These are phyloP conservation scores for Acanthis flammea DNA, from an alignment of 2,797 vertebrate species.

Conservation along the genomic window DNA sequence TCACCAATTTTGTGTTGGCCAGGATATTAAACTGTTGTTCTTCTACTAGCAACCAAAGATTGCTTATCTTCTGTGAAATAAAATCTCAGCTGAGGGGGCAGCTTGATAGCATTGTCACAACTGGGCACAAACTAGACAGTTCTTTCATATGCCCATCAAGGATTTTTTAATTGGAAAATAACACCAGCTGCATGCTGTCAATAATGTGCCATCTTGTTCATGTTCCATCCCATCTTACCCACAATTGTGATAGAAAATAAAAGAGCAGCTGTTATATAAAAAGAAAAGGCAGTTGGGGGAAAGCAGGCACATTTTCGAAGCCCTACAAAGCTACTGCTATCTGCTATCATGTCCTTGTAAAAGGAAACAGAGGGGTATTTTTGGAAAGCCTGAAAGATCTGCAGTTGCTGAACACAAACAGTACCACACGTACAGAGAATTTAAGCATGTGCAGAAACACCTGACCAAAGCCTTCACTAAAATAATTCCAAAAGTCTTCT, in stretches of 20 bases:
- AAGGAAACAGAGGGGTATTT: background rate
- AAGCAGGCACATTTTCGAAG: background rate
- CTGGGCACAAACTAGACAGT: background rate
- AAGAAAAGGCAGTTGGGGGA: background rate
- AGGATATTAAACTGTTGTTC: background rate
- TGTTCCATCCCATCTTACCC: background rate
- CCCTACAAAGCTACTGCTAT: background rate
- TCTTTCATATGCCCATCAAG: constrained; percentile 33
- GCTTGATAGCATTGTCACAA: background rate
- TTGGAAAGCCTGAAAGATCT: background rate
- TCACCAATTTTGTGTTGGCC: background rate
- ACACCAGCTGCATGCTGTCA: constrained; percentile 21
- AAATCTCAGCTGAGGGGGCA: background rate
- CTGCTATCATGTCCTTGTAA: background rate
- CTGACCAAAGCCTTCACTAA: background rate
- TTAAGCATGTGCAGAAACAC: background rate
- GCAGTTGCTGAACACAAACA: background rate
- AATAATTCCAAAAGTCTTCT: background rate
- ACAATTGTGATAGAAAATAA: constrained; percentile 27
- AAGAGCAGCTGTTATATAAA: constrained; percentile 12
- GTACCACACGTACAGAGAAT: background rate
- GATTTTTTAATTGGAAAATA: constrained; percentile 42
- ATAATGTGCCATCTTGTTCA: constrained; percentile 6
- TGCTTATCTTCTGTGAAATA: background rate
- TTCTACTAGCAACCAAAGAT: background rate